phyloP scores from a whole-genome alignment of 1,140 invertebrate genomes.

The Neotoxoptera formosana region DNA sequence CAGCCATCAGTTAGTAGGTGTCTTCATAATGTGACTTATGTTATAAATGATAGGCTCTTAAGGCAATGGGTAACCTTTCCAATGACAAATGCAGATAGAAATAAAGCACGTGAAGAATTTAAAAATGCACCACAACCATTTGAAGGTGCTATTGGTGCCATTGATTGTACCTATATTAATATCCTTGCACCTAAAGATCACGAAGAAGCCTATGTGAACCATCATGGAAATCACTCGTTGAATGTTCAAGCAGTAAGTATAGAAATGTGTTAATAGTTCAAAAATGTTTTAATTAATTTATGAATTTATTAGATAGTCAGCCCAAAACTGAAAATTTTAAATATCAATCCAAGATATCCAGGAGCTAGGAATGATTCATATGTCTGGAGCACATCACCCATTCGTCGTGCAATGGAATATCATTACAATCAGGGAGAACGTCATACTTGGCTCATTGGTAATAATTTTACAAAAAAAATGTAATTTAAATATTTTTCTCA shows the following conservation, averaged over 20 bases:
- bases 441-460: slow-evolving; percentile 51
- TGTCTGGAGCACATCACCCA: slow-evolving; percentile 59
- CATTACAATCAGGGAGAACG: background rate
- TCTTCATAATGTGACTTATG: slow-evolving; percentile 11
- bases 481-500: too few relatives aligned
- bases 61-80: background rate
- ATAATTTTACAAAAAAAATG: background rate
- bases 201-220: slow-evolving; percentile 61
- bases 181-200: background rate
- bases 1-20: background rate
- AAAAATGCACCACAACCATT: background rate
- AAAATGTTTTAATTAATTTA: too few relatives aligned
- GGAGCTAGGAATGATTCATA: slow-evolving; percentile 60
- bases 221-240: slow-evolving; percentile 62
- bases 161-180: slow-evolving; percentile 9
- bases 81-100: background rate
- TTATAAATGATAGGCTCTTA: background rate
- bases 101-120: slow-evolving; percentile 4
- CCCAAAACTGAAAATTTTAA: slow-evolving; percentile 59
- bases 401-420: slow-evolving; percentile 34
- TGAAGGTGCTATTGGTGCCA: slow-evolving; percentile 30
- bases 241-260: slow-evolving; percentile 62
- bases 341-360: slow-evolving; percentile 60
- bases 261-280: background rate
- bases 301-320: slow-evolving; percentile 59